phyloP scores from a whole-genome alignment of 2,888 invertebrate species.

The Molorchus minor region DNA sequence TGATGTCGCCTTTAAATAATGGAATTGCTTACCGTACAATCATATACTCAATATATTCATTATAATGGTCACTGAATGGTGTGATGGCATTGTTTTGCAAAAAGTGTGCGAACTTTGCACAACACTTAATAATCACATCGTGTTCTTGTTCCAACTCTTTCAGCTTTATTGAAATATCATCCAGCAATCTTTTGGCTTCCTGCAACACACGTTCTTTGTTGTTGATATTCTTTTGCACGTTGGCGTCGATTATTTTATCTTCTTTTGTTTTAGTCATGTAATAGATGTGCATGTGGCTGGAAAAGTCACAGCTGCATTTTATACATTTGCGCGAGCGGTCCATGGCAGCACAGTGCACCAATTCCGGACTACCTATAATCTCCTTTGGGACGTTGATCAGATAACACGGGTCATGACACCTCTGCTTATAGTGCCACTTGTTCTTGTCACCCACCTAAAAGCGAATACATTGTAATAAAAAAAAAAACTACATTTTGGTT shows the following conservation, averaged over 20 bases:
- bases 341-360: constrained; percentile 54
- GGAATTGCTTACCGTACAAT: constrained; percentile 54
- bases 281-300: constrained; percentile 57
- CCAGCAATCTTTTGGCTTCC: constrained; percentile 43
- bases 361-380: constrained; percentile 52
- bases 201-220: constrained; percentile 43
- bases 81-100: constrained; percentile 55
- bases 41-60: constrained; percentile 53
- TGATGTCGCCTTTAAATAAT: too few relatives aligned
- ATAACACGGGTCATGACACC: constrained; percentile 57
- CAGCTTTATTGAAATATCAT: constrained; percentile 41
- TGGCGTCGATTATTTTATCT: constrained; percentile 46
- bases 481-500: too few relatives aligned
- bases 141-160: constrained; percentile 50
- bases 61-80: constrained; percentile 55
- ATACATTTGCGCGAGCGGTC: constrained; percentile 43
- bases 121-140: constrained; percentile 45
- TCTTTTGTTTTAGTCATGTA: constrained; percentile 52
- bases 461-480: too few relatives aligned
- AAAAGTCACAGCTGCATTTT: constrained; percentile 52
- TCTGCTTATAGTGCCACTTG: constrained; percentile 53
- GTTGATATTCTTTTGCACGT: constrained; percentile 46
- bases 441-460: constrained; percentile 51
- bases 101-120: constrained; percentile 57
- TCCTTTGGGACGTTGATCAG: constrained; percentile 53